These are phyloP conservation scores for Oncorhynchus clarkii DNA, from an alignment of 2,113 vertebrate species.

Conservation along the genomic window DNA sequence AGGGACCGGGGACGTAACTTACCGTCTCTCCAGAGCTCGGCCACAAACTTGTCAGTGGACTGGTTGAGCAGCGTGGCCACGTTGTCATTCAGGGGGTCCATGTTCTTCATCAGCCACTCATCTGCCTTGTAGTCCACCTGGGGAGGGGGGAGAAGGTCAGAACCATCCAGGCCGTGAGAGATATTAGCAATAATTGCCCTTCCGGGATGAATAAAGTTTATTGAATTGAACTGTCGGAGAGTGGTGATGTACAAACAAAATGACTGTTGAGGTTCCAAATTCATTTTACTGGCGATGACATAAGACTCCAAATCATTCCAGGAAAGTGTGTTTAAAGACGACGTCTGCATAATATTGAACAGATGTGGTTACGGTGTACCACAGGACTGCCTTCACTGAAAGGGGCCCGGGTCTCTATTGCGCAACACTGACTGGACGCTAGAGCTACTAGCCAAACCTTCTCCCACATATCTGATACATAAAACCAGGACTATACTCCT, in stretches of 20 bases:
- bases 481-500: neutral
- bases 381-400: neutral
- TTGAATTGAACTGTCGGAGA: too few relatives aligned
- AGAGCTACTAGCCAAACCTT: neutral
- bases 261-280: too few relatives aligned
- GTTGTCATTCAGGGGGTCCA: slow-evolving; percentile 98
- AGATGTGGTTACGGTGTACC: slow-evolving; percentile 29
- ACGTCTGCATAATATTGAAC: slow-evolving; percentile 22
- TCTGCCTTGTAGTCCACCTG: slow-evolving; percentile 98
- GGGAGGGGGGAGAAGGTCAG: neutral
- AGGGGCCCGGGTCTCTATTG: neutral
- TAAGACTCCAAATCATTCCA: neutral
- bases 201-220: too few relatives aligned
- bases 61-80: slow-evolving; percentile 95
- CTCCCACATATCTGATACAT: neutral
- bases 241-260: too few relatives aligned
- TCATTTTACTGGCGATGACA: neutral
- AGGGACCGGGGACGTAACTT: slow-evolving; percentile 39
- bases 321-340: neutral
- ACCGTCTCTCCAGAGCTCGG: slow-evolving; percentile 98
- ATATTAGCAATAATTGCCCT: neutral
- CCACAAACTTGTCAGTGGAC: slow-evolving; percentile 94
- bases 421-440: neutral
- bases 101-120: slow-evolving; percentile 99
- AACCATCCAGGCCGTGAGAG: neutral